These are phyloP conservation scores for Drosophila mayaguana DNA, from an alignment of 2,888 invertebrate species.

Conservation along the genomic window DNA sequence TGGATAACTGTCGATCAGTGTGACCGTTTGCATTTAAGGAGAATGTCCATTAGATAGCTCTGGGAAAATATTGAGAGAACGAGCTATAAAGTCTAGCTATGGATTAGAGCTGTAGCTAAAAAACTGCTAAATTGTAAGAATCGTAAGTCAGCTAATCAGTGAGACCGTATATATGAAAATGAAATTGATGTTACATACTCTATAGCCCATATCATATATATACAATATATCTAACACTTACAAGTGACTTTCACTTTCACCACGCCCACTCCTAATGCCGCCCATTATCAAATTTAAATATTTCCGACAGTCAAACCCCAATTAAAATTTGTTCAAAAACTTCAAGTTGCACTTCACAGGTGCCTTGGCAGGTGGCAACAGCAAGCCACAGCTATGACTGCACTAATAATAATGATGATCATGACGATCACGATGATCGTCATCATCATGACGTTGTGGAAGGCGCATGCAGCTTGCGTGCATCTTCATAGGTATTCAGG, in stretches of 20 bases:
- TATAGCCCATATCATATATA: neutral
- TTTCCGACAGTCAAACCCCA: conserved; percentile 9
- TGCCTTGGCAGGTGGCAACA: conserved; percentile 28
- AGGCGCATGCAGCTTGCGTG: conserved; percentile 64
- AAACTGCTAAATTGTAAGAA: no score
- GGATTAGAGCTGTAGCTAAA: neutral
- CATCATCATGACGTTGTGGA: conserved; percentile 30
- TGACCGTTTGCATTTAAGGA: conserved; percentile 16
- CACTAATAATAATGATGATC: neutral
- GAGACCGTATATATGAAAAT: no score
- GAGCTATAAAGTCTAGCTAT: neutral
- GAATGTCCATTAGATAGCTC: neutral
- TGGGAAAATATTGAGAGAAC: no score
- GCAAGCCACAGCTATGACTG: conserved; percentile 11
- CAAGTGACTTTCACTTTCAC: neutral
- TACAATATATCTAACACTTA: neutral
- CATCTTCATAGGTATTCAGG: conserved; percentile 23
- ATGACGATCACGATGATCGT: conserved; percentile 39
- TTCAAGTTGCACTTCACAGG: conserved; percentile 18
- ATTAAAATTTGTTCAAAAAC: conserved; percentile 22
- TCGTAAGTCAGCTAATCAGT: no score
- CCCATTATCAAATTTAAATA: neutral
- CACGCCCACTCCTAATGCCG: neutral
- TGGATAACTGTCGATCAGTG: conserved; percentile 20
- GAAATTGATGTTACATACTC: neutral